phyloP scores from a whole-genome alignment of 2,888 invertebrate genomes.

The Caenorhabditis sp. region DNA sequence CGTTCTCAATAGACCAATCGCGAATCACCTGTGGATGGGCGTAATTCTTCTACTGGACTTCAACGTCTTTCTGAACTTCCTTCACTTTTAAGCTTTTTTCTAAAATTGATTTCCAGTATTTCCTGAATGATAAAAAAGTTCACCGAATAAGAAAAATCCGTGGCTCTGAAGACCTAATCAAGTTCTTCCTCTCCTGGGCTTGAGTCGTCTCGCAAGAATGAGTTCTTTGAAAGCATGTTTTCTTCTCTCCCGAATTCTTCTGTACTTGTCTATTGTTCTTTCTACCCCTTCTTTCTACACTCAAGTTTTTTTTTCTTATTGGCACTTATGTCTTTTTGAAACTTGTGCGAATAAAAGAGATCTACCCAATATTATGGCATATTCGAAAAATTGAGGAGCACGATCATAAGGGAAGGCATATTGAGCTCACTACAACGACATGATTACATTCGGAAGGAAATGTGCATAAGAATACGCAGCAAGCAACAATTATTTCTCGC shows the following conservation, averaged over 20 bases:
- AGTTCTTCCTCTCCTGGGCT: not conserved
- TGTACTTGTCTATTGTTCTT: not conserved
- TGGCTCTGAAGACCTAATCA: no score
- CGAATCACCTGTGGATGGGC: no score
- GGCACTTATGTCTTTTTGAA: not conserved
- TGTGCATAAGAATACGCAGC: not conserved
- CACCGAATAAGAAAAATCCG: no score
- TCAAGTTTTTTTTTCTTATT: not conserved
- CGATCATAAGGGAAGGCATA: not conserved
- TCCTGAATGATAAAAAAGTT: no score
- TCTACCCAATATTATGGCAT: no score
- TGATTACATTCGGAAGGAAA: conserved; percentile 43
- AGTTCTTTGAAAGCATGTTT: not conserved
- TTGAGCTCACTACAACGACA: not conserved
- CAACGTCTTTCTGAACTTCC: no score
- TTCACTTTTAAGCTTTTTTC: no score
- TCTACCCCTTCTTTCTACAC: not conserved
- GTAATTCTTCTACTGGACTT: no score
- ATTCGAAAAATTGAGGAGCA: not conserved
- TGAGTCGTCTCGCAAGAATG: not conserved
- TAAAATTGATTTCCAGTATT: no score
- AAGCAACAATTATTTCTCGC: conserved; percentile 55
- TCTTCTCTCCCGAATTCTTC: not conserved
- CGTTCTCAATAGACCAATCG: no score
- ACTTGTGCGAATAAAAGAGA: not conserved